Conservation (phyloP, 1,140 invertebrate species). For the Drosophila gunungcola region DNA sequence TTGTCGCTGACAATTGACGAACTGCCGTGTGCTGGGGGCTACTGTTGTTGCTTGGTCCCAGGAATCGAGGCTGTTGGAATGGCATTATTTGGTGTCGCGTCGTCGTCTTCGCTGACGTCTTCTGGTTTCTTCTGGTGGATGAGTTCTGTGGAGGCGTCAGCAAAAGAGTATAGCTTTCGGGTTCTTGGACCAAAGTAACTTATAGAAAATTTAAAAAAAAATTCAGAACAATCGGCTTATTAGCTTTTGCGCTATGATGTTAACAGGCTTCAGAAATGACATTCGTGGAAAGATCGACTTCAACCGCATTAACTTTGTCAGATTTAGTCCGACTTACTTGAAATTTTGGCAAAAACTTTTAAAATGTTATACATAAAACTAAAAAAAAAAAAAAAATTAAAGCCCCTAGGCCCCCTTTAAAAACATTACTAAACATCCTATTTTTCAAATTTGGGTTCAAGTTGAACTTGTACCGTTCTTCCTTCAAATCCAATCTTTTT, state of each 20-base stretch:
- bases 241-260: too few species aligned
- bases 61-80: constrained; percentile 23
- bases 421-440: too few species aligned
- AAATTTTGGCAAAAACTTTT: too few species aligned
- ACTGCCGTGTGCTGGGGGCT: constrained; percentile 40
- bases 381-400: neutral
- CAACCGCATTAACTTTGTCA: too few species aligned
- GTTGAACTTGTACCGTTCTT: too few species aligned
- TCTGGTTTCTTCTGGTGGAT: neutral
- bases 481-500: constrained; percentile 2
- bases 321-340: too few species aligned
- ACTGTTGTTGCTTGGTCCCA: constrained; percentile 49
- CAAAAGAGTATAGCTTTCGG: neutral
- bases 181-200: neutral
- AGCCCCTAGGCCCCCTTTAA: too few species aligned
- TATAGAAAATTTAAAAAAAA: neutral
- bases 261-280: too few species aligned
- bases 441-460: too few species aligned
- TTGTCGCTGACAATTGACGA: constrained; percentile 48
- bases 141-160: constrained; percentile 36
- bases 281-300: too few species aligned
- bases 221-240: too few species aligned
- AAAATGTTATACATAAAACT: too few species aligned
- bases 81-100: constrained; percentile 62
- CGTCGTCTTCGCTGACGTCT: constrained; percentile 20